phyloP scores from a whole-genome alignment of 2,888 invertebrate genomes.

The Campoletis raptor region DNA sequence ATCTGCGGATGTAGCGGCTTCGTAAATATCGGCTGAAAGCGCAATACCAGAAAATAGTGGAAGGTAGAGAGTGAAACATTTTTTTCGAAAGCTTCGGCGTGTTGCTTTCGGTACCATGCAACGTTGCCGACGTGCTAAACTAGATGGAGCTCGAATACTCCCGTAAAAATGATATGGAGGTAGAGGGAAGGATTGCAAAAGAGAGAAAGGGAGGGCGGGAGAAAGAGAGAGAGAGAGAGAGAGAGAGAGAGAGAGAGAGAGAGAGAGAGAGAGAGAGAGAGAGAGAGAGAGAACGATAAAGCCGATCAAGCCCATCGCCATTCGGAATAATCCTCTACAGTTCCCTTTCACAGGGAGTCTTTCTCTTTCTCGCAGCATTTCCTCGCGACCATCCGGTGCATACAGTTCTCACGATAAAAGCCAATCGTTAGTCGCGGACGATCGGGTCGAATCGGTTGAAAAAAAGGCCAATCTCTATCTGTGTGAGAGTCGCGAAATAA shows the following conservation, averaged over 20 bases:
- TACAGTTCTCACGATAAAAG: slow-evolving; percentile 63
- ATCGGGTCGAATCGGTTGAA: slow-evolving; percentile 54
- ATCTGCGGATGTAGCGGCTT: slow-evolving; percentile 3
- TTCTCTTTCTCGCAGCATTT: slow-evolving; percentile 12
- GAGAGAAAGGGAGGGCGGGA: slow-evolving; percentile 14
- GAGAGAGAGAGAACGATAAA: slow-evolving; percentile 34
- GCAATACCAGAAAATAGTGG: neutral
- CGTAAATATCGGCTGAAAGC: slow-evolving; percentile 32
- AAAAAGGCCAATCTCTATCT: slow-evolving; percentile 24
- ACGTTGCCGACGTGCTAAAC: slow-evolving; percentile 59
- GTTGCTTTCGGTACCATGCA: slow-evolving; percentile 37
- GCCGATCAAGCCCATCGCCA: slow-evolving; percentile 53
- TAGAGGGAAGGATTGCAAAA: neutral
- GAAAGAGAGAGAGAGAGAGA: neutral
- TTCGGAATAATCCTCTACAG: slow-evolving; percentile 56
- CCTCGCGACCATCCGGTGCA: slow-evolving; percentile 27
- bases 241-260: slow-evolving; percentile 20
- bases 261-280: slow-evolving; percentile 17
- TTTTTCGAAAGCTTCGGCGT: slow-evolving; percentile 30
- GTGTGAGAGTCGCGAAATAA: slow-evolving; percentile 35
- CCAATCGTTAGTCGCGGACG: slow-evolving; percentile 59
- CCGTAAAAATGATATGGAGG: slow-evolving; percentile 13
- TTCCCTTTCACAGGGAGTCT: slow-evolving; percentile 4
- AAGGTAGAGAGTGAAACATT: slow-evolving; percentile 17
- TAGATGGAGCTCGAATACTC: slow-evolving; percentile 41